Evolutionary conservation across 2,797 vertebrate species (phyloP).

Genomic region (Sorex maritimensis): DNA sequence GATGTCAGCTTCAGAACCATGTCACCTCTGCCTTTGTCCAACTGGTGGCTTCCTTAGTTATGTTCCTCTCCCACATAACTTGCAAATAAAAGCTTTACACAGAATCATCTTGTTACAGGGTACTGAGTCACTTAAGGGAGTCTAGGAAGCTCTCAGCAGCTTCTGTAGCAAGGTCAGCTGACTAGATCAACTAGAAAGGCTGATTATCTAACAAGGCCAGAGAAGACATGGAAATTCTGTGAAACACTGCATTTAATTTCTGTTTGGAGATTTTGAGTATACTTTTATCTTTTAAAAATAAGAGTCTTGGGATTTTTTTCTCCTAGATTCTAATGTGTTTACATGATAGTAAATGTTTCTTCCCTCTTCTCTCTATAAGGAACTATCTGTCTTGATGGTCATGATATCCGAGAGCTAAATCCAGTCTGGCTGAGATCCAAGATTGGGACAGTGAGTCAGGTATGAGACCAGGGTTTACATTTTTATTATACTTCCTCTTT

Average conservation of each 20-base stretch:
- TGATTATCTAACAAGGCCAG: not conserved
- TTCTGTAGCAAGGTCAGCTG: not conserved
- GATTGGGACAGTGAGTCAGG: constrained; percentile 99
- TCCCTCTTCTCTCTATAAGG: constrained; percentile 89
- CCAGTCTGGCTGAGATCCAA: constrained; percentile 96
- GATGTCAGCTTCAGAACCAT: not conserved
- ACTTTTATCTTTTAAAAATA: not conserved
- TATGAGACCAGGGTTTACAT: constrained; percentile 82
- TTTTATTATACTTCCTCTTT: not conserved
- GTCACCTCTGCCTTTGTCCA: not conserved
- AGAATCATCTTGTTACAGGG: not conserved
- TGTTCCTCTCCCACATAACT: not conserved
- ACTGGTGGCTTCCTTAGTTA: not conserved
- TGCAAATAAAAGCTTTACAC: not conserved
- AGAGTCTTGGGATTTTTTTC: not conserved
- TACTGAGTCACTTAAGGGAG: not conserved
- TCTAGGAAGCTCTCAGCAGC: not conserved
- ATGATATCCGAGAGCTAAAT: constrained; percentile 95
- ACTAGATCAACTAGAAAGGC: not conserved
- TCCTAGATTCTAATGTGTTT: not conserved
- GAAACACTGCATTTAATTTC: constrained; percentile 55
- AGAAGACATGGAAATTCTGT: not conserved
- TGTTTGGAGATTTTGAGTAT: constrained; percentile 15
- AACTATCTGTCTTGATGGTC: constrained; percentile 94
- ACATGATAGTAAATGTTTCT: not conserved